phyloP scores from a whole-genome alignment of 2,113 vertebrate genomes.

The Gymnorhina tibicen region DNA sequence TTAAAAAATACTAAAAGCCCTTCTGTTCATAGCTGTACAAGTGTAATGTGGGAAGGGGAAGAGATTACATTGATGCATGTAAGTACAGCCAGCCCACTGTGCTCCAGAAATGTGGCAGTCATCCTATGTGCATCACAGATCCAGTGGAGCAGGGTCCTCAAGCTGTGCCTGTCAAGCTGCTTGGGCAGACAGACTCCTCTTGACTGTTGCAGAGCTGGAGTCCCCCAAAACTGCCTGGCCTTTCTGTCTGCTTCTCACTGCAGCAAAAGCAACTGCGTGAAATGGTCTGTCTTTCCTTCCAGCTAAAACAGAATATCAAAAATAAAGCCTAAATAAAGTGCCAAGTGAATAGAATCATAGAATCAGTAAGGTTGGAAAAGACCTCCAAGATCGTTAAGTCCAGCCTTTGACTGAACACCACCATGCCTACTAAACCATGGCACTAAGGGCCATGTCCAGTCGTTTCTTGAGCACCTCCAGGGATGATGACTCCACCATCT shows the following conservation, averaged over 20 bases:
- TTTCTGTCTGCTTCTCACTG: neutral
- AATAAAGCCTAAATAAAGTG: neutral
- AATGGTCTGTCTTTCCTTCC: neutral
- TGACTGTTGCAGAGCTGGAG: neutral
- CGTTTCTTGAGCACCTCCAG: neutral
- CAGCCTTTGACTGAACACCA: neutral
- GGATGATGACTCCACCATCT: neutral
- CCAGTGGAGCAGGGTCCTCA: neutral
- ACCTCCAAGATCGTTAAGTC: neutral
- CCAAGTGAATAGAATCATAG: neutral
- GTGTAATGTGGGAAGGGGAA: neutral
- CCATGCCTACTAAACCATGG: neutral
- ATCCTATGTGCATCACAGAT: neutral
- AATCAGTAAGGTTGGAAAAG: neutral
- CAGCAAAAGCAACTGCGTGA: neutral
- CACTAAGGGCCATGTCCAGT: too few species aligned
- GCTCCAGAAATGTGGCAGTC: neutral
- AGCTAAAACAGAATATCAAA: neutral
- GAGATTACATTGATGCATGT: rapidly evolving
- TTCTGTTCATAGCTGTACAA: neutral
- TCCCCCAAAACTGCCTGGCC: neutral
- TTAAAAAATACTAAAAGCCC: neutral
- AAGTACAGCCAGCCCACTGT: neutral
- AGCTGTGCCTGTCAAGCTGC: neutral
- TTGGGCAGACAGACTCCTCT: neutral